phyloP scores from a whole-genome alignment of 1,140 invertebrate genomes.

The Batillaria attramentaria region DNA sequence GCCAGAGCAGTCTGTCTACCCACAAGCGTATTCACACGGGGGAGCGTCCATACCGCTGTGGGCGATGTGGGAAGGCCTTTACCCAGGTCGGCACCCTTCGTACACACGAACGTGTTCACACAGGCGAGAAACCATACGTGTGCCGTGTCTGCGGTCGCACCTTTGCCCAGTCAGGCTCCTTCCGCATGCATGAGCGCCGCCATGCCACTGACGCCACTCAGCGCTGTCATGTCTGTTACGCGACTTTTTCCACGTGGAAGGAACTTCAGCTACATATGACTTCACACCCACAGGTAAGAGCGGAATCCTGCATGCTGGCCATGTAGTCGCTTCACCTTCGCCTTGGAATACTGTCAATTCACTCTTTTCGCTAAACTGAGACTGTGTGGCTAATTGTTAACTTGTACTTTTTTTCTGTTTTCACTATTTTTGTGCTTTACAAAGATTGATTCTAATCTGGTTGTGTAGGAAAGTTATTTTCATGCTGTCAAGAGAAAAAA shows the following conservation, averaged over 20 bases:
- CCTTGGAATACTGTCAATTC: conserved; percentile 18
- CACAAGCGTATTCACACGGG: conserved; percentile 64
- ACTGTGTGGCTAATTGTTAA: neutral
- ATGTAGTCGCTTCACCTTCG: neutral
- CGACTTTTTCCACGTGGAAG: conserved; percentile 56
- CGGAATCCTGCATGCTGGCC: neutral
- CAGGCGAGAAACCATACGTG: conserved; percentile 61
- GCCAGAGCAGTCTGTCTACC: conserved; percentile 56
- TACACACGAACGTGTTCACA: conserved; percentile 61
- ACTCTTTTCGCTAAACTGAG: neutral
- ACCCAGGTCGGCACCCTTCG: conserved; percentile 62
- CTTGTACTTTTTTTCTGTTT: neutral
- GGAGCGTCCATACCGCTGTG: conserved; percentile 57
- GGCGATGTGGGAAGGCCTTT: conserved; percentile 59
- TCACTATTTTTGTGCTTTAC: too few relatives aligned
- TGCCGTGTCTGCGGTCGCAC: conserved; percentile 59
- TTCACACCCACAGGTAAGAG: conserved; percentile 53
- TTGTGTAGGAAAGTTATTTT: too few relatives aligned
- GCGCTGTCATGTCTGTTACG: conserved; percentile 57
- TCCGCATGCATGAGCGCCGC: conserved; percentile 60
- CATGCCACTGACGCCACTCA: conserved; percentile 59
- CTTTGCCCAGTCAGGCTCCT: conserved; percentile 62
- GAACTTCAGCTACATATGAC: conserved; percentile 58
- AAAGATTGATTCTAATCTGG: too few relatives aligned
- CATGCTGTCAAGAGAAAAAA: too few relatives aligned